Base-by-base conservation (phyloP, 2,888 invertebrate genomes). In the Chloromyia formosa region DNA sequence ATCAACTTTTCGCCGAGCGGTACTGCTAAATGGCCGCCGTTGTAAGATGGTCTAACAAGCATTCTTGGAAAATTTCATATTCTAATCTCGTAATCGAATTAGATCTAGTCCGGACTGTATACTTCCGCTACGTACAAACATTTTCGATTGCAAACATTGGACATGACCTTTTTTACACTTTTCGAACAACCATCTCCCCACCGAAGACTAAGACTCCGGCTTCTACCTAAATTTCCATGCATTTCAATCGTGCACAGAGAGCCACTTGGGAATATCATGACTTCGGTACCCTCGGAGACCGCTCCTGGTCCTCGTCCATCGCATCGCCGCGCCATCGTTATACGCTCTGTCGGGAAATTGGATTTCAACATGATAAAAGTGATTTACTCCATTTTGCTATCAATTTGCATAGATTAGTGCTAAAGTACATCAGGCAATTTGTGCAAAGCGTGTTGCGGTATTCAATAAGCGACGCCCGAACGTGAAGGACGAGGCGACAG, bases 321-420 rank as follows among this genome's bases (percentile, higher is more conserved):
- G 56, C 20, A 16, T 10, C 18, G 20, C 10, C 56, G 18, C 5
- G 18, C 5, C 18, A 10, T 20, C 56, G 53, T 16, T 53, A 14
- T 14, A 20, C 22, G 23, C 18, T 14, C 66, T 18, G 10, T n/a
- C 49, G 66, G 71, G 71, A 71, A 71, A 71, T 71, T 71, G 71
- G 71, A 71, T 71, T 71, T 58, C 56, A 22, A 56, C 71, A 71
- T 56, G 71, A 71, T 71, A 71, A 71, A 71, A 71, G 71, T 71
- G 71, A 71, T 71, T 71, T 71, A 71, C 71, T 71, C 20, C 56
- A 71, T 71, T 71, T 71, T 71, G 66, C 56, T 56, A 56, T 71
- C 71, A 71, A 71, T 71, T 71, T 71, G 71, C 71, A 71, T 71
- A 71, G 71, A 71, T 71, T 71, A 71, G 71, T 71, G 58, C 71